Base-by-base conservation (phyloP, 2,888 invertebrate genomes). In the Beris morrisii region DNA sequence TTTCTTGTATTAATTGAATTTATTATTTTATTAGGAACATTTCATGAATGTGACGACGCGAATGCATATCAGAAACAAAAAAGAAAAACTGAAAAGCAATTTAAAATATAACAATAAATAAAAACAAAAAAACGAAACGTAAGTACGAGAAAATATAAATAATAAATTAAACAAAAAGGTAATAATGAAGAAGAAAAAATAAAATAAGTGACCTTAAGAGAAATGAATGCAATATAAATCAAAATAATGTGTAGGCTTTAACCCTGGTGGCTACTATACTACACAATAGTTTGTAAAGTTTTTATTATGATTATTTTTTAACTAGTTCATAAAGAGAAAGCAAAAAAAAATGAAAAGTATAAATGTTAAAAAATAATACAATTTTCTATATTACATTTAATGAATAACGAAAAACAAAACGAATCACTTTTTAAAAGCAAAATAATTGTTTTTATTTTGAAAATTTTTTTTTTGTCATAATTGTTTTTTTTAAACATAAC, bases 191-290 rank as follows among this genome's bases (percentile, higher is more conserved):
- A 57, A 43, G n/a, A 45, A 66, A 11, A 46, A n/a, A 66, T 58
- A 54, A 61, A 43, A 58, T 52, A 67, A 68, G 65, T 68, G 65
- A 61, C 68, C 65, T 68, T 53, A 65, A 68, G 44, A 57, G 48
- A 56, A 44, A 55, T 12, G 50, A 44, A 61, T 61, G 61, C 61
- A 61, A 61, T 61, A 61, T 61, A 61, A 38, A 22, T 52, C 50
- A 38, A 38, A 38, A 38, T 38, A 38, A 61, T n/a, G 38, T 38
- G 61, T 32, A 9, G 9, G 22, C 22, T 45, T 6, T 15, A 61
- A 52, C 52, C 61, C 52, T 61, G 61, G 61, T 38, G 50, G 61
- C 50, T 61, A 13, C 50, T 22, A 38, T 9, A 7, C 38, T 38
- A 38, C 38, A 38, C 38, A 38, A 38, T 38, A 45, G 15, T 44